phyloP scores from a whole-genome alignment of 1,140 invertebrate genomes.

The Drosophila hydei region DNA sequence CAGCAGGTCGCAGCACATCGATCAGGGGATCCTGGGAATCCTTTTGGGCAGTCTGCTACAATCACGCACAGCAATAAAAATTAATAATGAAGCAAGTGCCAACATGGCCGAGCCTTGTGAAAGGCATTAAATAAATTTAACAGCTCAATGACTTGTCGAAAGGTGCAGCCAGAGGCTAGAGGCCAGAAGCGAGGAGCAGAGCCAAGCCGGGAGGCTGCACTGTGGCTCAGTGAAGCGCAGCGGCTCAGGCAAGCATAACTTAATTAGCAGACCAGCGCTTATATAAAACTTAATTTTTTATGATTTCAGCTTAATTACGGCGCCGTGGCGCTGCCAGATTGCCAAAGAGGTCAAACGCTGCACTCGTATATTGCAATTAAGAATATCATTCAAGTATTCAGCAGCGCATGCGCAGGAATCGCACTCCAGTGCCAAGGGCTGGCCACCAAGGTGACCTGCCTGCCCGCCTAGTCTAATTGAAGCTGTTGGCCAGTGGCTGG shows the following conservation, averaged over 20 bases:
- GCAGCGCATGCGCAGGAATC: slow-evolving; percentile 67
- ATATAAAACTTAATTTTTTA: slow-evolving; percentile 70
- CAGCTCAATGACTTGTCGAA: slow-evolving; percentile 80
- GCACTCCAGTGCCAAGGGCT: slow-evolving; percentile 61
- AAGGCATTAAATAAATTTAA: slow-evolving; percentile 79
- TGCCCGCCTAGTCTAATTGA: slow-evolving; percentile 46
- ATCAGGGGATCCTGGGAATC: slow-evolving; percentile 66
- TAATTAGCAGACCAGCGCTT: slow-evolving; percentile 66
- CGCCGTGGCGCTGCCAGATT: slow-evolving; percentile 47
- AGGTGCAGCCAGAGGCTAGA: slow-evolving; percentile 45
- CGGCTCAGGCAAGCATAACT: slow-evolving; percentile 63
- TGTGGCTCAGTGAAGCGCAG: slow-evolving; percentile 50
- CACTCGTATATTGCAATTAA: slow-evolving; percentile 26
- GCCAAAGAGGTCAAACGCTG: slow-evolving; percentile 10
- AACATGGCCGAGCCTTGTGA: slow-evolving; percentile 61
- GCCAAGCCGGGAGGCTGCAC: background rate
- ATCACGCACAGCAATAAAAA: slow-evolving; percentile 70
- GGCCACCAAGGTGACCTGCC: slow-evolving; percentile 53
- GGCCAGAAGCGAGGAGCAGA: background rate
- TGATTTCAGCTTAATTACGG: slow-evolving; percentile 63
- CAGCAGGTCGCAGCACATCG: slow-evolving; percentile 55
- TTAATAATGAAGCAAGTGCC: slow-evolving; percentile 76
- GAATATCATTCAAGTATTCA: slow-evolving; percentile 59
- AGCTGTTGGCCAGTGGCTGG: background rate
- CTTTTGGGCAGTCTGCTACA: slow-evolving; percentile 30